Conservation (phyloP, 1,140 invertebrate genomes). For the Brachionus rubens region DNA sequence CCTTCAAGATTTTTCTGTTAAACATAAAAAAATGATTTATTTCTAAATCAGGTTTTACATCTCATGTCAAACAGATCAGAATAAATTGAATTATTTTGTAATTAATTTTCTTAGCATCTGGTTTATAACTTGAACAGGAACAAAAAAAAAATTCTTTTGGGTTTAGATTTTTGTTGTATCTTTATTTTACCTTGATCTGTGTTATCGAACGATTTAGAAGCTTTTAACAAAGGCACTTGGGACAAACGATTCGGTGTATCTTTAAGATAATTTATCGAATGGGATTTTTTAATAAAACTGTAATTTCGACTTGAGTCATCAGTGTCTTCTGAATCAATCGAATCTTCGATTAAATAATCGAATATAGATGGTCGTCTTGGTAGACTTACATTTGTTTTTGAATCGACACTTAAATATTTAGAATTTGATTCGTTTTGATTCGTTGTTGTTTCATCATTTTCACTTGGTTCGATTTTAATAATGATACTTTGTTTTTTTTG, state of each 20-base stretch:
- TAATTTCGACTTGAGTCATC: not conserved
- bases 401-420: not conserved
- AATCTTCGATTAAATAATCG: conserved; percentile 18
- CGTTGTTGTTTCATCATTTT: not conserved
- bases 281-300: conserved; percentile 9
- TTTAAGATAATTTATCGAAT: not conserved
- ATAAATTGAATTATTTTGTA: too few relatives aligned
- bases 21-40: too few relatives aligned
- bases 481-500: not conserved
- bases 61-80: too few relatives aligned
- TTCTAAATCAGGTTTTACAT: too few relatives aligned
- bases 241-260: not conserved
- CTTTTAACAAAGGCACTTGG: conserved; percentile 13
- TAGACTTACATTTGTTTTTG: not conserved
- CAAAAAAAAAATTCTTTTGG: too few relatives aligned
- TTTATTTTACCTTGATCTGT: conserved; percentile 1
- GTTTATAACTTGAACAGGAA: too few relatives aligned
- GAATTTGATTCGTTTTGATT: not conserved
- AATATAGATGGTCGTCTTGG: conserved; percentile 14
- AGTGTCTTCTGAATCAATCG: not conserved
- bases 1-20: too few relatives aligned
- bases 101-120: too few relatives aligned
- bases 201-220: conserved; percentile 9
- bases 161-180: too few relatives aligned
- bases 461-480: not conserved